phyloP scores from a whole-genome alignment of 2,888 invertebrate genomes.

The Petrophora chlorosata region DNA sequence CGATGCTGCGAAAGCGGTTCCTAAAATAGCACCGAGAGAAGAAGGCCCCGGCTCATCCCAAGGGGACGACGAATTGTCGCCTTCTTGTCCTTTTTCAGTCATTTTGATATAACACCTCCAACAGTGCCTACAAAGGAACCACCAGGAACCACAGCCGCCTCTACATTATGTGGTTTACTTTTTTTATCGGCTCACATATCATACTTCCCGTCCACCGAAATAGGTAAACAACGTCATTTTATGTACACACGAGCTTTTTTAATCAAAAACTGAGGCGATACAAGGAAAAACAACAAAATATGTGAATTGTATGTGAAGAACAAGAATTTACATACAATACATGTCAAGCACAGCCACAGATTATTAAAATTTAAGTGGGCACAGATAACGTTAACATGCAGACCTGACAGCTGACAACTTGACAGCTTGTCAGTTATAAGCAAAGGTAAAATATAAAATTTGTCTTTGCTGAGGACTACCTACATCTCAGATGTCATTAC shows the following conservation, averaged over 20 bases:
- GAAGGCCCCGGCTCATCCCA: conserved; percentile 79
- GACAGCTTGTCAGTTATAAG: too few relatives aligned
- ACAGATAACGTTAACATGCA: too few relatives aligned
- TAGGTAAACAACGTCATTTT: background rate
- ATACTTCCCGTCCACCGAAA: background rate
- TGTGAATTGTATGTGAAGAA: conserved; percentile 29
- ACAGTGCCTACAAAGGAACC: conserved; percentile 32
- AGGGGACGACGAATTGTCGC: conserved; percentile 64
- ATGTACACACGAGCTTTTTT: background rate
- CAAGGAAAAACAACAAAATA: conserved; percentile 25
- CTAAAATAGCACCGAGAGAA: conserved; percentile 85
- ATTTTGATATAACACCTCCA: conserved; percentile 43
- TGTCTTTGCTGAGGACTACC: too few relatives aligned
- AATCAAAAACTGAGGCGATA: background rate
- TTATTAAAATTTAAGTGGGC: too few relatives aligned
- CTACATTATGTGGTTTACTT: conserved; percentile 15
- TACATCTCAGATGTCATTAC: too few relatives aligned
- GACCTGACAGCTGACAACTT: too few relatives aligned
- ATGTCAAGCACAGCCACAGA: too few relatives aligned
- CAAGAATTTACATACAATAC: conserved; percentile 32
- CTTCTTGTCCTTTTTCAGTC: conserved; percentile 71
- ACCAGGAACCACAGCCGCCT: conserved; percentile 26
- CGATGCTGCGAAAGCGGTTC: conserved; percentile 85
- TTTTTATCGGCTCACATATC: too few relatives aligned
- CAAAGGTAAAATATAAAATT: too few relatives aligned